These are phyloP conservation scores for Pampusana beccarii DNA, from an alignment of 2,113 vertebrate species.

Conservation along the genomic window DNA sequence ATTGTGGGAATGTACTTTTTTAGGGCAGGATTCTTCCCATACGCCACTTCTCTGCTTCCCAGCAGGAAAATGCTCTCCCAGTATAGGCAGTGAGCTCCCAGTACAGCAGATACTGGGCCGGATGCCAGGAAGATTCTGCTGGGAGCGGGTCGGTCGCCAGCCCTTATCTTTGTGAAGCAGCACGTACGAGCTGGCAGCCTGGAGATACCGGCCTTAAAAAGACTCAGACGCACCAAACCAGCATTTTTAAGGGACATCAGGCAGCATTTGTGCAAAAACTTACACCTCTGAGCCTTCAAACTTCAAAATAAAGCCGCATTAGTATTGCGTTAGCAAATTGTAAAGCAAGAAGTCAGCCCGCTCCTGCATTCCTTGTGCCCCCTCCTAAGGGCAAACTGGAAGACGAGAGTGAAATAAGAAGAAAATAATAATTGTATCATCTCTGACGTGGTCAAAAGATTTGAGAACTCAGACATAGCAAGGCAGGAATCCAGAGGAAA, in stretches of 20 bases:
- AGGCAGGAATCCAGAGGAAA: not conserved
- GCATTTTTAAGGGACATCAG: not conserved
- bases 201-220: not conserved
- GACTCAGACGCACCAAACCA: not conserved
- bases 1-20: not conserved
- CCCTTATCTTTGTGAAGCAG: constrained; percentile 54
- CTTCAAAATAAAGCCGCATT: not conserved
- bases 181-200: not conserved
- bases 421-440: not conserved
- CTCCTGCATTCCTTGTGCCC: not conserved
- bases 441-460: not conserved
- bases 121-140: constrained; percentile 2
- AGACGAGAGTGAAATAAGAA: not conserved
- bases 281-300: not conserved
- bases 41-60: not conserved
- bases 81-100: not conserved
- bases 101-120: not conserved
- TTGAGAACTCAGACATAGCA: not conserved
- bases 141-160: not conserved
- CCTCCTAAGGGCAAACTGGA: not conserved
- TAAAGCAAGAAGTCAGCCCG: not conserved
- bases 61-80: not conserved
- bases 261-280: not conserved
- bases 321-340: accelerated
- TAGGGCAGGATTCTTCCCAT: not conserved